Evolutionary conservation across 1,140 invertebrate species (phyloP).

Genomic region (Luehdorfia chinensis): DNA sequence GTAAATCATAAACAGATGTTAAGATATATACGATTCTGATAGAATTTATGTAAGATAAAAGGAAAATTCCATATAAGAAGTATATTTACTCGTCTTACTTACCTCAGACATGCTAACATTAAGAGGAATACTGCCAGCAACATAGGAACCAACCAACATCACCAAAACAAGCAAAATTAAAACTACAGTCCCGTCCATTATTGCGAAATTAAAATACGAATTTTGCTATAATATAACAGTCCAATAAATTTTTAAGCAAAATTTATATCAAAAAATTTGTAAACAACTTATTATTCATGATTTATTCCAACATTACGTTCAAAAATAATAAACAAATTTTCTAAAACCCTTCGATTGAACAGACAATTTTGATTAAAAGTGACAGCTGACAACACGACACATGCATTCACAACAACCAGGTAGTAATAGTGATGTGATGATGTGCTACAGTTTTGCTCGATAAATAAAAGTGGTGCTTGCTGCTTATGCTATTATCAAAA

Average conservation of each 20-base stretch:
- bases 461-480: too few species aligned
- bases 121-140: slow-evolving; percentile 95
- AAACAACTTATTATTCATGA: slow-evolving; percentile 14
- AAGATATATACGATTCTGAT: too few species aligned
- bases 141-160: slow-evolving; percentile 96
- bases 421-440: slow-evolving; percentile 12
- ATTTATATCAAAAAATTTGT: not conserved
- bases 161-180: slow-evolving; percentile 89
- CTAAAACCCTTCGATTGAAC: not conserved
- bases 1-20: too few species aligned
- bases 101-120: slow-evolving; percentile 97
- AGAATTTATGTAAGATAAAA: too few species aligned
- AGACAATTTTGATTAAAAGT: slow-evolving; percentile 18
- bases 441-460: too few species aligned
- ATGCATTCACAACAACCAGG: too few species aligned
- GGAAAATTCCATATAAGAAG: too few species aligned
- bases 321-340: slow-evolving; percentile 13
- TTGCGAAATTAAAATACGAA: slow-evolving; percentile 17
- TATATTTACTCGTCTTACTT: too few species aligned
- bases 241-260: slow-evolving; percentile 1
- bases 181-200: slow-evolving; percentile 90
- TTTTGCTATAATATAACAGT: slow-evolving; percentile 5
- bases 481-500: too few species aligned
- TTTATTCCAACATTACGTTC: slow-evolving; percentile 8
- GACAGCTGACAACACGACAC: slow-evolving; percentile 18